Conservation (phyloP, 1,140 invertebrate species). For the Elysia chlorotica region DNA sequence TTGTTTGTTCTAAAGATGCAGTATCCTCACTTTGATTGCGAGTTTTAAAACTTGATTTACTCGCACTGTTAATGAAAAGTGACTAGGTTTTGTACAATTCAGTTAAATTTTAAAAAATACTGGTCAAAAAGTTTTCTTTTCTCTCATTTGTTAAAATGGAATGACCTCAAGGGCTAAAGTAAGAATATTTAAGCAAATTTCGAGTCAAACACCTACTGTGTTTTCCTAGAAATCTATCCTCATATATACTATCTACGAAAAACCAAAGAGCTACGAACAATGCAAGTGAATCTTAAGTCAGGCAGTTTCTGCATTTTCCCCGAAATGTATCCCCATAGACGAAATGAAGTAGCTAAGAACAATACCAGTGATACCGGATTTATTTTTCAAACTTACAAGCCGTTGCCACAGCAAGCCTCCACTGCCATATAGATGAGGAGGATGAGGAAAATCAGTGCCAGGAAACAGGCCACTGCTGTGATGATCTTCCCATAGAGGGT, state of each 20-base stretch:
- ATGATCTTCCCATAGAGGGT: conserved; percentile 34
- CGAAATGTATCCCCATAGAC: background rate
- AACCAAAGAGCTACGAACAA: background rate
- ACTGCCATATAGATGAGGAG: conserved; percentile 16
- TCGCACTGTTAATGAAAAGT: too few relatives aligned
- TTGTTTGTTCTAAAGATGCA: too few relatives aligned
- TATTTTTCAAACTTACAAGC: background rate
- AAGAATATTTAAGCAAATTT: too few relatives aligned
- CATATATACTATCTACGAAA: background rate
- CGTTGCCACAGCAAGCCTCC: conserved; percentile 13
- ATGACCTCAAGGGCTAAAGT: too few relatives aligned
- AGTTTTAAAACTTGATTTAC: too few relatives aligned
- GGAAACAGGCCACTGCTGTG: conserved; percentile 8
- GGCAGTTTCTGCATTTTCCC: background rate
- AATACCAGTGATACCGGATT: background rate
- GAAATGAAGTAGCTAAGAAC: background rate
- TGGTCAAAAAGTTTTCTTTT: too few relatives aligned
- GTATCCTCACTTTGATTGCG: too few relatives aligned
- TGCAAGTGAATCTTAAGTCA: background rate
- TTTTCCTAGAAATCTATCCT: background rate
- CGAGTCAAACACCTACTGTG: too few relatives aligned
- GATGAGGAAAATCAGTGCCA: conserved; percentile 20
- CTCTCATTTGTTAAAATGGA: too few relatives aligned
- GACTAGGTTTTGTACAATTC: too few relatives aligned
- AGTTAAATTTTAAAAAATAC: too few relatives aligned